Base-by-base conservation (phyloP, 2,797 vertebrate genomes). In the Botia almorhae region DNA sequence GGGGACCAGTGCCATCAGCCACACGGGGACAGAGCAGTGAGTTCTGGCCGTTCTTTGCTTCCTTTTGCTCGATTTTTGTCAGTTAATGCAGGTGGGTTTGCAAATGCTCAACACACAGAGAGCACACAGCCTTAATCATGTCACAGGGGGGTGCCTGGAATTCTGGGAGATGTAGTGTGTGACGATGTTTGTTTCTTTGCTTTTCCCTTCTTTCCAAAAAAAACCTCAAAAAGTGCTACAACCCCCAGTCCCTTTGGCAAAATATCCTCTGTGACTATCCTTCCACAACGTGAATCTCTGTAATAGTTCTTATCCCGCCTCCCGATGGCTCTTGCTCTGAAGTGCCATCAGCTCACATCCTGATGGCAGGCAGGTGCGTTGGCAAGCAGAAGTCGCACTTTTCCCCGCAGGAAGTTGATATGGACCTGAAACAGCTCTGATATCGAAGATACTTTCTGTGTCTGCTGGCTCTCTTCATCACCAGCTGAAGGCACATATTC, bases 351-450 rank as follows among this genome's bases (percentile, higher is more conserved):
- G 94, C 95, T 95, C 87, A 91, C 89, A 12, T 90, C 90, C 78
- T 87, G 91, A 82, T 90, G 90, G 86, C 96, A 97, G 61, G 91
- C 92, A 56, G 93, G 91, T 16, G 93, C 93, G 7, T 84, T 88
- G 2, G 82, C 74, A 0, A 96, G 86, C 46, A 96, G 93, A 72
- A 95, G 88, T 64, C 86, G 94, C 88, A 96, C 94, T 89, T 96
- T 96, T 29, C 96, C 96, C 33, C 95, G 91, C 83, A 97, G 91
- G 89, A 97, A 97, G 87, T 95, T 95, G 85, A 94, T 86, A 19
- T 97, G 92, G 74, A 94, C 89, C 61, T 91, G 94, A 69, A 97
- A 94, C 76, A 97, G 82, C 69, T 96, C 95, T 58, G 91, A 81
- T 43, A 92, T 83, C 0, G 92, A 90, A 77, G 92, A 94, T 11